Conservation (phyloP, 2,113 vertebrate genomes). For the Cricetomys ansorgei region DNA sequence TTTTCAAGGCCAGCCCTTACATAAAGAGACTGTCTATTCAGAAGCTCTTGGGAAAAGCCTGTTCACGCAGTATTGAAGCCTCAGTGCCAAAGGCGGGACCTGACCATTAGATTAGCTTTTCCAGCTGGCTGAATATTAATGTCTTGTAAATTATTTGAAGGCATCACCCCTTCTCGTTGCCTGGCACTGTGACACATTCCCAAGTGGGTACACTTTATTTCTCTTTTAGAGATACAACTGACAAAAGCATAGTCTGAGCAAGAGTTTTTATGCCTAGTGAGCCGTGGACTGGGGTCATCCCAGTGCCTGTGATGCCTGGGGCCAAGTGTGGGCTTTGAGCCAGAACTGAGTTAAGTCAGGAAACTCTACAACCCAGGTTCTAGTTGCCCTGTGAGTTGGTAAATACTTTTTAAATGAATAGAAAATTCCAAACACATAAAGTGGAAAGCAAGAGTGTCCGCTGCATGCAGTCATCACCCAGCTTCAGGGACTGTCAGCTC, state of each 20-base stretch:
- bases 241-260: not conserved
- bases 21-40: slow-evolving; percentile 71
- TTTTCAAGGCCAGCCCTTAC: slow-evolving; percentile 42
- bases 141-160: slow-evolving; percentile 62
- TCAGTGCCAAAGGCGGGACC: slow-evolving; percentile 57
- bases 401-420: slow-evolving; percentile 1
- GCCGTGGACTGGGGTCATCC: not conserved
- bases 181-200: slow-evolving; percentile 52
- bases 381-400: not conserved
- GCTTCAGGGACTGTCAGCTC: not conserved
- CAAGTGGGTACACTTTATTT: slow-evolving; percentile 37
- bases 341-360: slow-evolving; percentile 3
- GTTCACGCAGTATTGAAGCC: slow-evolving; percentile 44
- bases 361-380: not conserved
- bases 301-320: not conserved
- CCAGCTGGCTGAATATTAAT: slow-evolving; percentile 72
- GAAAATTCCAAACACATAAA: not conserved
- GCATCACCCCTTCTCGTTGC: slow-evolving; percentile 64
- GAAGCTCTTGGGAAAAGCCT: slow-evolving; percentile 66
- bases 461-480: not conserved
- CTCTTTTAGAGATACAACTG: not conserved
- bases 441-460: not conserved
- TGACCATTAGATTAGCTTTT: slow-evolving; percentile 54
- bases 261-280: not conserved
- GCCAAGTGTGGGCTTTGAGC: not conserved